These are phyloP conservation scores for Hofmannophila pseudospretella DNA, from an alignment of 2,888 invertebrate genomes.

Conservation along the genomic window DNA sequence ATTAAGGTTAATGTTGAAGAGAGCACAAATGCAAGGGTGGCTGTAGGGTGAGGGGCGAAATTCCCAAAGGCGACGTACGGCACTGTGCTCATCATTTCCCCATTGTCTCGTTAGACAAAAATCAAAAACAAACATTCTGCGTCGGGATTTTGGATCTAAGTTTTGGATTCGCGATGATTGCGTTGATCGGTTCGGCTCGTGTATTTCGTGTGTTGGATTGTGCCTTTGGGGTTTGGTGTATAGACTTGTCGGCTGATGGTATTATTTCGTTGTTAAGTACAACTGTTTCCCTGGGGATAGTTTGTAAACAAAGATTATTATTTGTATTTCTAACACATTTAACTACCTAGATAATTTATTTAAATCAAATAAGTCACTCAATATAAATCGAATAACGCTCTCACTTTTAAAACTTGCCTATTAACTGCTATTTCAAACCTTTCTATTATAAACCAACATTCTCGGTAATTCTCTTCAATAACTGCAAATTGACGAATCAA, in stretches of 20 bases:
- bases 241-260: conserved; percentile 29
- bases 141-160: conserved; percentile 67
- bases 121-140: conserved; percentile 75
- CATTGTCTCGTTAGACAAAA: conserved; percentile 78
- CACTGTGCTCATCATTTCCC: conserved; percentile 76
- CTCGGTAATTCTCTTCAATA: background rate
- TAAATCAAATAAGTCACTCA: too few relatives aligned
- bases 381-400: too few relatives aligned
- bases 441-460: too few relatives aligned
- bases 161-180: conserved; percentile 61
- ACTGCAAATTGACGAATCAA: conserved; percentile 4
- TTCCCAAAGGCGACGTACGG: conserved; percentile 69
- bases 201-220: conserved; percentile 52
- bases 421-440: too few relatives aligned
- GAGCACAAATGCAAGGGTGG: conserved; percentile 37
- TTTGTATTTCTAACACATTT: too few relatives aligned
- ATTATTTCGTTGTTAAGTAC: conserved; percentile 24
- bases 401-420: too few relatives aligned
- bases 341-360: too few relatives aligned
- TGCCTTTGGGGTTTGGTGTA: conserved; percentile 38
- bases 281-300: conserved; percentile 15
- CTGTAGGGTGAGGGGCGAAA: conserved; percentile 59
- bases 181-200: conserved; percentile 37
- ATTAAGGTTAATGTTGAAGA: conserved; percentile 44
- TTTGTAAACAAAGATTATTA: too few relatives aligned